Evolutionary conservation across 2,888 invertebrate genomes (phyloP).

Genomic region (Tortricodes alternella): DNA sequence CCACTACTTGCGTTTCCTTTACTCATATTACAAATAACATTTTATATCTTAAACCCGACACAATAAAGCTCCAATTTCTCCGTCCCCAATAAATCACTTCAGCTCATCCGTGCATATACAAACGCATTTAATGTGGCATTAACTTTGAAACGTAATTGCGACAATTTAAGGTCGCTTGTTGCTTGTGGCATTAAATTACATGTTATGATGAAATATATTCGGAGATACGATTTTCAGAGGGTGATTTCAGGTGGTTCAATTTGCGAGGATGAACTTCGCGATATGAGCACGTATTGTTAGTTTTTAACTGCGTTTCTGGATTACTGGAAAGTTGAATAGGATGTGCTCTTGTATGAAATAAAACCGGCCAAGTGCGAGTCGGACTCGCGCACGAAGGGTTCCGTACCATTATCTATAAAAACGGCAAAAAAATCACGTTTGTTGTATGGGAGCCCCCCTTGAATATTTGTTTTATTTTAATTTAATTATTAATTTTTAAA

Average conservation of each 20-base stretch:
- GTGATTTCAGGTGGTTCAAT: slow-evolving; percentile 60
- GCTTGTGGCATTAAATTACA: slow-evolving; percentile 35
- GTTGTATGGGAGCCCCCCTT: no score
- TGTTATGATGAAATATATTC: slow-evolving; percentile 54
- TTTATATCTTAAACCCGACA: slow-evolving; percentile 49
- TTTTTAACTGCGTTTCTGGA: slow-evolving; percentile 9
- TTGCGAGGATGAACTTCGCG: slow-evolving; percentile 40
- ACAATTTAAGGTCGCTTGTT: slow-evolving; percentile 43
- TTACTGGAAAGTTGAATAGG: neutral
- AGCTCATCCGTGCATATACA: slow-evolving; percentile 57
- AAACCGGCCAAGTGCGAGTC: no score
- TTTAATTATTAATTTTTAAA: no score
- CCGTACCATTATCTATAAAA: no score
- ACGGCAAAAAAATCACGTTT: no score
- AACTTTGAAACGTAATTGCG: slow-evolving; percentile 47
- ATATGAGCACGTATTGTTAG: slow-evolving; percentile 13
- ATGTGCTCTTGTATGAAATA: neutral
- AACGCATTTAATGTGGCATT: slow-evolving; percentile 31
- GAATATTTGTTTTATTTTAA: no score
- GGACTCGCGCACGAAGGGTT: no score
- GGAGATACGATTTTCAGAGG: slow-evolving; percentile 61
- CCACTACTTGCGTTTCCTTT: slow-evolving; percentile 60
- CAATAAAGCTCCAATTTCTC: slow-evolving; percentile 49
- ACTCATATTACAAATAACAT: slow-evolving; percentile 44
- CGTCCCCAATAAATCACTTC: slow-evolving; percentile 58